Conservation (phyloP, 2,797 vertebrate species). For the Karalla daura region DNA sequence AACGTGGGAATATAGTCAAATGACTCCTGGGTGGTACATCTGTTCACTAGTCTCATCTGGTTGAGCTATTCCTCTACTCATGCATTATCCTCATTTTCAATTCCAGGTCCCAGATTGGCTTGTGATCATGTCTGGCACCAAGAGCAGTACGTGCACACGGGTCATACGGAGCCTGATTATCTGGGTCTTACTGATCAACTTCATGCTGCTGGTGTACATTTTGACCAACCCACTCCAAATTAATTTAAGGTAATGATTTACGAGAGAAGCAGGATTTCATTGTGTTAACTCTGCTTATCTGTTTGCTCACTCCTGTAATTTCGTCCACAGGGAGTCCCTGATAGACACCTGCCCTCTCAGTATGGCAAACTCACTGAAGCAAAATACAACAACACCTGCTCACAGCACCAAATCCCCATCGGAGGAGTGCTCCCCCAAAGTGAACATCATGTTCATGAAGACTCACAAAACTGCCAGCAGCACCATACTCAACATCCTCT, state of each 20-base stretch:
- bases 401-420: neutral
- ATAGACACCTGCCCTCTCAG: constrained; percentile 77
- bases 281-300: neutral
- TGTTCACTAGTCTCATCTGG: neutral
- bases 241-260: constrained; percentile 78
- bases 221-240: constrained; percentile 69
- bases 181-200: constrained; percentile 85
- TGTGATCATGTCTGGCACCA: constrained; percentile 68
- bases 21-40: no score
- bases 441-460: constrained; percentile 95
- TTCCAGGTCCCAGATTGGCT: constrained; percentile 17
- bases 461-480: constrained; percentile 98
- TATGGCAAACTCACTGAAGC: neutral
- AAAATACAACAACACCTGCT: fast-evolving
- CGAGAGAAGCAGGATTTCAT: neutral
- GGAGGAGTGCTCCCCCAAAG: constrained; percentile 80
- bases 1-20: no score
- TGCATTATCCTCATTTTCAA: neutral
- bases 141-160: constrained; percentile 74
- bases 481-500: constrained; percentile 95
- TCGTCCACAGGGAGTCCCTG: constrained; percentile 68
- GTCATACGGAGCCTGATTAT: constrained; percentile 82
- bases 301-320: constrained; percentile 15
- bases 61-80: no score
- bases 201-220: constrained; percentile 88